A percentile compares a stretch with the other conserved stretches of the same genome.
Conservation (phyloP, 1,140 invertebrate species). For the Rhizoglyphus robini region DNA sequence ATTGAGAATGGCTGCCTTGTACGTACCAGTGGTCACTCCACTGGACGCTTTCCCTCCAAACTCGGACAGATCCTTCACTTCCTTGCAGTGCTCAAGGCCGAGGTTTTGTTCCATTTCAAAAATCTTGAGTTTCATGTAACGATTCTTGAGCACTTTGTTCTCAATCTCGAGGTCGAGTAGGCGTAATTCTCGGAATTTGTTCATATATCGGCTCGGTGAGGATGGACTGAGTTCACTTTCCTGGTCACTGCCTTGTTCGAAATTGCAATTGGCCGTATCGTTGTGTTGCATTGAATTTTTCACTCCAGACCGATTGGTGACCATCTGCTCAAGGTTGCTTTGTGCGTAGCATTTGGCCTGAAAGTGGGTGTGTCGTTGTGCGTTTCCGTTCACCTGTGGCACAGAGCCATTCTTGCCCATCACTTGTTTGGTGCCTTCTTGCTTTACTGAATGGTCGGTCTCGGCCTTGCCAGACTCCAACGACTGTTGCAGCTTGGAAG, state of each 20-base stretch:
- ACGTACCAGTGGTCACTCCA: too few species aligned
- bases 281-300: background rate
- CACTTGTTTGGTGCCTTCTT: too few species aligned
- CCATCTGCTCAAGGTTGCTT: background rate
- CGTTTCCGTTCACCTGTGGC: background rate
- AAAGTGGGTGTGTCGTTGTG: background rate
- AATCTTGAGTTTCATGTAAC: slow-evolving; percentile 13
- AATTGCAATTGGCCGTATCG: background rate
- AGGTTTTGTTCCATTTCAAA: background rate
- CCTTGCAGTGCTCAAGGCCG: background rate
- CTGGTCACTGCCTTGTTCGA: background rate
- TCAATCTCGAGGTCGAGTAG: slow-evolving; percentile 6
- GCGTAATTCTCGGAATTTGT: slow-evolving; percentile 1
- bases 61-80: background rate
- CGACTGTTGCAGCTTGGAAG: background rate
- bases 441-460: too few species aligned
- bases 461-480: too few species aligned
- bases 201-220: background rate
- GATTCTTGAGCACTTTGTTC: slow-evolving; percentile 12
- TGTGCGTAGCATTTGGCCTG: background rate
- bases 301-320: background rate
- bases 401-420: background rate
- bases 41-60: background rate
- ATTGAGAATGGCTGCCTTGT: too few species aligned
- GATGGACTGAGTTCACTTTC: background rate